Evolutionary conservation across 2,113 vertebrate genomes (phyloP).

Genomic region (Sinocyclocheilus anophthalmus): DNA sequence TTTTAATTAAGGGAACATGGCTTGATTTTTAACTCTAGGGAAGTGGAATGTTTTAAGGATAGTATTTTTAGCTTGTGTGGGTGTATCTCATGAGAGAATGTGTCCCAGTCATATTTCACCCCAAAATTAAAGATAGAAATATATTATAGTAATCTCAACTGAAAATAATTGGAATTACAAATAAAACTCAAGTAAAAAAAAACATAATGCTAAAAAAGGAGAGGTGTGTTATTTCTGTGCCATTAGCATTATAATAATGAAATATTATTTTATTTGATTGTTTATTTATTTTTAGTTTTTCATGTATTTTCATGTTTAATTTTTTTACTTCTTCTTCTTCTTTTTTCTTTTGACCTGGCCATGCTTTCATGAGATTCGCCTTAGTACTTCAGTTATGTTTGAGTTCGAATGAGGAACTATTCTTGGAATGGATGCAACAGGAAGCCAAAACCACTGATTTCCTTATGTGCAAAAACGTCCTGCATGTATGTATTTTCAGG

Average conservation of each 20-base stretch:
- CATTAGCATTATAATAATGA: no score
- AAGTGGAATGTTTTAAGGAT: conserved; percentile 5
- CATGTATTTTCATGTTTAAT: no score
- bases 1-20: conserved; percentile 8
- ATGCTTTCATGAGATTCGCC: background rate
- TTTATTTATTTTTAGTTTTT: background rate
- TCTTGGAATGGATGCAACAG: background rate
- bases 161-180: background rate
- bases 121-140: background rate
- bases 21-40: conserved; percentile 8
- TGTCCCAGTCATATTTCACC: background rate
- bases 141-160: background rate
- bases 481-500: background rate
- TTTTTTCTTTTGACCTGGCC: no score
- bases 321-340: no score
- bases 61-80: background rate
- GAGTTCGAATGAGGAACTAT: background rate
- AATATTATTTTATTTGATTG: background rate
- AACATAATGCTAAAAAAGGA: background rate
- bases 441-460: conserved; percentile 13
- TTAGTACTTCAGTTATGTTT: background rate
- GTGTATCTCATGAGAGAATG: background rate
- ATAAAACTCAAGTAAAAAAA: background rate
- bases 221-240: background rate
- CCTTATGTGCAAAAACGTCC: background rate